Percentiles rank a stretch among this genome's conserved stretches.
phyloP scores from a whole-genome alignment of 2,113 vertebrate species.

The Cettia cetti region DNA sequence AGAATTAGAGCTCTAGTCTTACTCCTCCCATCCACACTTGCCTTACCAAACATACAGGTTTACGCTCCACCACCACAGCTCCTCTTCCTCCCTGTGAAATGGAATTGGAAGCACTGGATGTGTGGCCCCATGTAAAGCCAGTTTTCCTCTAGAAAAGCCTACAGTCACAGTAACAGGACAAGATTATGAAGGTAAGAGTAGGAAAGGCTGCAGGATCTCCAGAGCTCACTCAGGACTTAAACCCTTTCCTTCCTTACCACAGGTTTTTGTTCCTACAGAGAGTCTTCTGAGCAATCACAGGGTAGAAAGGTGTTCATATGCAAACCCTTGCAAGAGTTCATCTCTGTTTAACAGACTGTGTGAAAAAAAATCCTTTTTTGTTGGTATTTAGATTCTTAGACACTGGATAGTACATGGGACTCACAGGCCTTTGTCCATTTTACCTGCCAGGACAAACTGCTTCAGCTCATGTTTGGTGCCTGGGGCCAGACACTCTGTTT shows the following conservation, averaged over 20 bases:
- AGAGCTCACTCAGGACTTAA: not conserved
- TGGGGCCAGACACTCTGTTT: not conserved
- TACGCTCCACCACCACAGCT: not conserved
- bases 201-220: not conserved
- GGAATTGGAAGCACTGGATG: not conserved
- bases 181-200: not conserved
- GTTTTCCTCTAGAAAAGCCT: not conserved
- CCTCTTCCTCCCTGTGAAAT: not conserved
- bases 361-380: not conserved
- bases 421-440: not conserved
- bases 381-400: not conserved
- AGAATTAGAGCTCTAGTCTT: not conserved
- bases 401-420: not conserved
- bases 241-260: not conserved
- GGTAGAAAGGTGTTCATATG: not conserved
- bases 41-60: not conserved
- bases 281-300: not conserved
- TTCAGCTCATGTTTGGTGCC: not conserved
- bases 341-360: not conserved
- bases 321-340: not conserved
- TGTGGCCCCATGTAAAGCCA: fast-evolving
- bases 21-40: not conserved
- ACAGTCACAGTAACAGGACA: fast-evolving
- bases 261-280: not conserved
- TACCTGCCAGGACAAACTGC: not conserved